phyloP scores from a whole-genome alignment of 2,113 vertebrate species.

The Stigmatopora argus region DNA sequence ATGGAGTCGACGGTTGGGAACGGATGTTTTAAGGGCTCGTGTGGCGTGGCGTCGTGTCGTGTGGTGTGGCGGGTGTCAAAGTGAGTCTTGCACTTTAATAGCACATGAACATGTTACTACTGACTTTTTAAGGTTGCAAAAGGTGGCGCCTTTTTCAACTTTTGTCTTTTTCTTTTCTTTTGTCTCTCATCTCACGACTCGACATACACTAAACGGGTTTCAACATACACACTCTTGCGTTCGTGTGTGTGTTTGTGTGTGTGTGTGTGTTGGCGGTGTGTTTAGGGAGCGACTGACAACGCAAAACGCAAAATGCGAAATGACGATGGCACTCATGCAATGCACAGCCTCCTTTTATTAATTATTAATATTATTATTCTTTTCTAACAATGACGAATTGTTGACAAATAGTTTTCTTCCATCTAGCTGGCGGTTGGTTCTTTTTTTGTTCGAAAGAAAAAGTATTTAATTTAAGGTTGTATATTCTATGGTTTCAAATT shows the following conservation, averaged over 20 bases:
- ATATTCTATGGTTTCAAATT: conserved; percentile 65
- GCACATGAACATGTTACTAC: conserved; percentile 81
- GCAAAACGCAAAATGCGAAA: conserved; percentile 42
- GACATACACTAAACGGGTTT: conserved; percentile 76
- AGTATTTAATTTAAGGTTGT: conserved; percentile 70
- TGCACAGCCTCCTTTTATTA: conserved; percentile 76
- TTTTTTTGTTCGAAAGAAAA: conserved; percentile 52
- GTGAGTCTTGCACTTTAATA: conserved; percentile 81
- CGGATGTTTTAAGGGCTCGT: conserved; percentile 16
- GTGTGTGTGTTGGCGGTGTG: conserved; percentile 56
- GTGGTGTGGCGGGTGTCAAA: conserved; percentile 20
- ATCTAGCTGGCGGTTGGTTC: conserved; percentile 64
- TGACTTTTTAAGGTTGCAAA: conserved; percentile 63
- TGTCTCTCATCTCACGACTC: conserved; percentile 50
- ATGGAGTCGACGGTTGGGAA: conserved; percentile 43
- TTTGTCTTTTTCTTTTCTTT: conserved; percentile 13
- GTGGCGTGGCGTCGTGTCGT: too few relatives aligned
- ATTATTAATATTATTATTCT: conserved; percentile 55
- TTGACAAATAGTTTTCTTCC: conserved; percentile 52
- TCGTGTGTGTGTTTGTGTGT: conserved; percentile 26
- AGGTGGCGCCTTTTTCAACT: conserved; percentile 40
- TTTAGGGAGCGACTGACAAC: conserved; percentile 67
- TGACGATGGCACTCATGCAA: conserved; percentile 75
- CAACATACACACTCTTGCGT: conserved; percentile 38
- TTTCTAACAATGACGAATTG: conserved; percentile 61